Conservation (phyloP, 1,140 invertebrate genomes). For the Arion vulgaris region DNA sequence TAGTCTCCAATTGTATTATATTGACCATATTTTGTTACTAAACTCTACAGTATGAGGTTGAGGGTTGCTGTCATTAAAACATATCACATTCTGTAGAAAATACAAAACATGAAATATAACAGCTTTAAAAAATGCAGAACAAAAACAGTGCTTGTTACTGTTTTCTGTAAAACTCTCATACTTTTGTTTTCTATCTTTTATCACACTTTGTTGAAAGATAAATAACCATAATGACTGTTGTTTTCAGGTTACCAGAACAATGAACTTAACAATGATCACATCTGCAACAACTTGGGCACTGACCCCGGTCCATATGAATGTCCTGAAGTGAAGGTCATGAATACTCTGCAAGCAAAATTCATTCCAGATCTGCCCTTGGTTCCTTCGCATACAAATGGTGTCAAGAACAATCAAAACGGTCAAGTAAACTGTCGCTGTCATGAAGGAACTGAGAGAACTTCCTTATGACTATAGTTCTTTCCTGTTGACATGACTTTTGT, state of each 20-base stretch:
- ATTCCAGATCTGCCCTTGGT: not conserved
- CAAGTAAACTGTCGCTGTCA: not conserved
- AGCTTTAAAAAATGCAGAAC: too few species aligned
- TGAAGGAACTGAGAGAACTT: not conserved
- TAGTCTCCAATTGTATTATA: too few species aligned
- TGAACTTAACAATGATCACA: not conserved
- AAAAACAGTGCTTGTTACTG: too few species aligned
- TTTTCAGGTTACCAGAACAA: not conserved
- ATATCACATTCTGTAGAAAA: too few species aligned
- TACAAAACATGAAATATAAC: too few species aligned
- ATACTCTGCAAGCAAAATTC: not conserved
- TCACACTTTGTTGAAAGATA: too few species aligned
- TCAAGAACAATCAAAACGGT: not conserved
- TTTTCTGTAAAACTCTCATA: too few species aligned
- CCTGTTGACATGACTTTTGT: not conserved
- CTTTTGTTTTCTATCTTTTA: too few species aligned
- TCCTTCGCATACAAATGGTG: not conserved
- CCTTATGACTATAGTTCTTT: not conserved
- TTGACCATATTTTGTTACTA: too few species aligned
- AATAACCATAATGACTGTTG: not conserved
- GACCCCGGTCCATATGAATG: not conserved
- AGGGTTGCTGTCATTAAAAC: too few species aligned
- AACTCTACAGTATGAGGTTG: too few species aligned
- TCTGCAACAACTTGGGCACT: not conserved
- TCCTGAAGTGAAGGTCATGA: not conserved